Evolutionary conservation across 2,888 invertebrate genomes (phyloP).

Genomic region (Pyrgus malvae): DNA sequence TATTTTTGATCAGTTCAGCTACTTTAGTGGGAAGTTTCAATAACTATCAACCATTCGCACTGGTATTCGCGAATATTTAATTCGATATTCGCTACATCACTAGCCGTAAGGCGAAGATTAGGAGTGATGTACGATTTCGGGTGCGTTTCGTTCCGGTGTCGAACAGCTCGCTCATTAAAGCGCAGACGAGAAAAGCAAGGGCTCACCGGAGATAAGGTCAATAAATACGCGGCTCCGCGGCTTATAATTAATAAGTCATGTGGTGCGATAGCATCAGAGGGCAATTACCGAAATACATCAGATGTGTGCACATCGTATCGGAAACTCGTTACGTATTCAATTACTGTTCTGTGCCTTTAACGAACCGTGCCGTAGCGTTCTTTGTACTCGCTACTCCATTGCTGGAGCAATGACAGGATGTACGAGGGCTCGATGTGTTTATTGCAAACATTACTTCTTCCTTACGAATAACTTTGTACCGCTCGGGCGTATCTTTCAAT

Average conservation of each 20-base stretch:
- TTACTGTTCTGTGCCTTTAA: constrained; percentile 14
- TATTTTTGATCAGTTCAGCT: too few species aligned
- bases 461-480: too few species aligned
- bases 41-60: too few species aligned
- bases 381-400: not conserved
- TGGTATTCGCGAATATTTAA: too few species aligned
- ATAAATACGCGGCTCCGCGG: constrained; percentile 69
- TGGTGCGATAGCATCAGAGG: constrained; percentile 57
- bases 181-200: constrained; percentile 62
- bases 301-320: constrained; percentile 29
- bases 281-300: constrained; percentile 66
- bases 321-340: constrained; percentile 23
- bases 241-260: constrained; percentile 70
- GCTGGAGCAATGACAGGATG: constrained; percentile 10
- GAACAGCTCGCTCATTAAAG: constrained; percentile 58
- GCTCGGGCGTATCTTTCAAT: too few species aligned
- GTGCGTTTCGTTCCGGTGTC: constrained; percentile 34
- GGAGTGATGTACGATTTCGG: constrained; percentile 16
- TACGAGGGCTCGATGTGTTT: not conserved
- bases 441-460: not conserved
- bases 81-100: too few species aligned
- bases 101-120: constrained; percentile 10
- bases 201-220: constrained; percentile 76
- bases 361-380: constrained; percentile 32
- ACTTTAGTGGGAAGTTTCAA: too few species aligned